Evolutionary conservation across 2,888 invertebrate species (phyloP).

Genomic region (Imbricaverruca yamaguchii): DNA sequence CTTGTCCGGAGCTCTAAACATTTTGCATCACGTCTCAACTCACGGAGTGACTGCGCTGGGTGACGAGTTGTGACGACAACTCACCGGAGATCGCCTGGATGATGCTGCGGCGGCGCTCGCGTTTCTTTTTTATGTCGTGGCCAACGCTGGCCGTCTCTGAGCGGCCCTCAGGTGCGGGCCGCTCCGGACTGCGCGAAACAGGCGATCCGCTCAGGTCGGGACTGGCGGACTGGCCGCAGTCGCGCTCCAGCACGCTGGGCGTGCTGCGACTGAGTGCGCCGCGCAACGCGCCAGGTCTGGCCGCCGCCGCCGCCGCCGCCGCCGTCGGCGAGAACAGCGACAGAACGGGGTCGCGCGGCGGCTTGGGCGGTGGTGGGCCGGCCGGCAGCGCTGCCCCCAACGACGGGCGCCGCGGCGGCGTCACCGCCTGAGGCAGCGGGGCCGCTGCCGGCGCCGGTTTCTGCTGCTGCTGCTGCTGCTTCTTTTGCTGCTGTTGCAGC

Average conservation of each 20-base stretch:
- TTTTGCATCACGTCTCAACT: too few relatives aligned
- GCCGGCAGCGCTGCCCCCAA: neutral
- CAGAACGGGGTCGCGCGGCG: conserved; percentile 7
- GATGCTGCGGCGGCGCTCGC: conserved; percentile 31
- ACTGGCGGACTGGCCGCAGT: neutral
- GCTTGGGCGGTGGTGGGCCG: conserved; percentile 13
- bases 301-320: neutral
- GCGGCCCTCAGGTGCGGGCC: neutral
- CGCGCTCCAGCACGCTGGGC: neutral
- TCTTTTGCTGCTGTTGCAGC: too few relatives aligned
- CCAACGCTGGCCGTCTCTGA: neutral
- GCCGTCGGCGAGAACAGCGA: neutral
- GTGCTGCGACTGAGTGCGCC: neutral
- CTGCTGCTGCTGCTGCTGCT: too few relatives aligned
- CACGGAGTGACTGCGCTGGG: too few relatives aligned
- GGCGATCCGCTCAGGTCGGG: neutral
- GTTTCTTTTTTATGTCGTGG: conserved; percentile 26
- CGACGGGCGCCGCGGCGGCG: neutral
- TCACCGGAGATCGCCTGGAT: conserved; percentile 33
- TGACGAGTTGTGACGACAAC: too few relatives aligned
- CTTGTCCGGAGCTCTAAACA: too few relatives aligned
- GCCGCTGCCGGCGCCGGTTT: neutral
- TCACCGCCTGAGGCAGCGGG: neutral
- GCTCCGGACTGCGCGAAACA: neutral
- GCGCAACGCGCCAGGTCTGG: neutral